These are phyloP conservation scores for Chamaea fasciata DNA, from an alignment of 2,113 vertebrate genomes.

Conservation along the genomic window DNA sequence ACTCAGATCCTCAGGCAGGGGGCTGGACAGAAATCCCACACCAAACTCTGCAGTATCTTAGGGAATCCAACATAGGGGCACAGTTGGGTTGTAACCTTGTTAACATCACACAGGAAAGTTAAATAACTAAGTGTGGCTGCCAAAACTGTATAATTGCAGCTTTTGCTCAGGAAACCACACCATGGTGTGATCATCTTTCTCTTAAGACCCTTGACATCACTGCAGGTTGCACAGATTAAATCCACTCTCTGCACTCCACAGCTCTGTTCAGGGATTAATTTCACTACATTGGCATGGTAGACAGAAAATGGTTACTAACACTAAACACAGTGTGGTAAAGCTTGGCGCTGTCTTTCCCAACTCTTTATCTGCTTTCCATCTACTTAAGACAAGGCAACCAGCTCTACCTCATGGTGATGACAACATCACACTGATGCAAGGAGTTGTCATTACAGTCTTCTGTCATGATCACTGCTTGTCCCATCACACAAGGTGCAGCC, in stretches of 20 bases:
- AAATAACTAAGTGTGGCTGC: background rate
- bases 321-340: background rate
- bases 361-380: background rate
- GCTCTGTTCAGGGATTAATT: background rate
- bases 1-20: background rate
- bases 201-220: background rate
- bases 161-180: background rate
- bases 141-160: background rate
- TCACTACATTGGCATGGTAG: background rate
- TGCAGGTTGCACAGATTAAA: background rate
- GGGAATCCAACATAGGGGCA: background rate
- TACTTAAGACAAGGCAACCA: background rate
- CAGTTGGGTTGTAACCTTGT: background rate
- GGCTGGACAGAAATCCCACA: background rate
- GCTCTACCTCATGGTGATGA: background rate
- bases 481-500: background rate
- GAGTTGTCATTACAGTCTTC: background rate
- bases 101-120: background rate
- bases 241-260: background rate
- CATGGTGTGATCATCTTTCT: background rate
- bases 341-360: background rate
- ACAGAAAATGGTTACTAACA: background rate
- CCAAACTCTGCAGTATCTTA: background rate
- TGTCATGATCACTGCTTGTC: background rate
- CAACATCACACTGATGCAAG: background rate